Conservation (phyloP, 2,113 vertebrate genomes). For the Trinectes maculatus region DNA sequence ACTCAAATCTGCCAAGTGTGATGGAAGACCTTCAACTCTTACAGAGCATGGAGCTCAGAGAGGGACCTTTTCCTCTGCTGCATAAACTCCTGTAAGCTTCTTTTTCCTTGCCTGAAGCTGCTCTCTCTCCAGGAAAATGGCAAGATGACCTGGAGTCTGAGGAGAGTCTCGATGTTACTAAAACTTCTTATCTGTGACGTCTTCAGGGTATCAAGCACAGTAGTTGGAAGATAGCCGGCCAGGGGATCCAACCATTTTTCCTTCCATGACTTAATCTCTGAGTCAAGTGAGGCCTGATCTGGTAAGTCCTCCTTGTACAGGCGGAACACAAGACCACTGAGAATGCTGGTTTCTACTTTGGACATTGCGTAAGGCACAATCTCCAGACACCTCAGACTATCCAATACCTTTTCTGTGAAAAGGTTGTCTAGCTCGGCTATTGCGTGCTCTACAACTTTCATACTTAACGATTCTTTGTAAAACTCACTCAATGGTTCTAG, state of each 20-base stretch:
- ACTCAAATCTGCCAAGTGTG: conserved; percentile 29
- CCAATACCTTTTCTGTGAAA: conserved; percentile 77
- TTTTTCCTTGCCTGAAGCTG: conserved; percentile 78
- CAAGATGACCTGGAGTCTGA: conserved; percentile 81
- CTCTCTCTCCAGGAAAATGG: conserved; percentile 80
- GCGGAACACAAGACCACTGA: conserved; percentile 71
- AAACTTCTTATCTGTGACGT: conserved; percentile 78
- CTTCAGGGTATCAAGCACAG: conserved; percentile 81
- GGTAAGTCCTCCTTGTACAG: conserved; percentile 82
- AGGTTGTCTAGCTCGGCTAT: conserved; percentile 76
- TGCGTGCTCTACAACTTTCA: conserved; percentile 71
- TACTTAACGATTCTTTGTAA: conserved; percentile 79
- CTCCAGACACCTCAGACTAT: conserved; percentile 81
- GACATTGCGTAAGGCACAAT: conserved; percentile 86
- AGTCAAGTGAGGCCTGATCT: conserved; percentile 72
- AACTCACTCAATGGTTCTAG: conserved; percentile 76
- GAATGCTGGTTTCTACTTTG: conserved; percentile 77
- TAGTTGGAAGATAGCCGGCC: conserved; percentile 75
- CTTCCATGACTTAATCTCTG: conserved; percentile 80
- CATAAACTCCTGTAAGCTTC: conserved; percentile 76
- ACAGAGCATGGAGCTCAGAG: conserved; percentile 79
- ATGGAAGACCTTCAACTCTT: conserved; percentile 59
- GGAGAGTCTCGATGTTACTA: conserved; percentile 81
- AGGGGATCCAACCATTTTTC: conserved; percentile 79
- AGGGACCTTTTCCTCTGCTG: conserved; percentile 70